These are phyloP conservation scores for Penaeus japonicus DNA, from an alignment of 1,140 invertebrate genomes.

Conservation along the genomic window DNA sequence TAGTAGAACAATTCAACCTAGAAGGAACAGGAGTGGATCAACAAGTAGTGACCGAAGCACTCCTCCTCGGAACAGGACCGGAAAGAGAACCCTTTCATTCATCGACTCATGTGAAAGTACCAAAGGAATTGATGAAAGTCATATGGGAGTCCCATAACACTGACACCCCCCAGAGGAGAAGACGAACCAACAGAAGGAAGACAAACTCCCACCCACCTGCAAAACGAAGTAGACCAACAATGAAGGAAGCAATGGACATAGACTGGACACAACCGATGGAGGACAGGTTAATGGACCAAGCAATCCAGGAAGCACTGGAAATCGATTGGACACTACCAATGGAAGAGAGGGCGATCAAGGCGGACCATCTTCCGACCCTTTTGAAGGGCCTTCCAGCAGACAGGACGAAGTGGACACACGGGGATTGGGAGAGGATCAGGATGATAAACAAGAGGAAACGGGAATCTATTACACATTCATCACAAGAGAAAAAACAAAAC, in stretches of 20 bases:
- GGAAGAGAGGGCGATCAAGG: background rate
- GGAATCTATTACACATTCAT: conserved; percentile 19
- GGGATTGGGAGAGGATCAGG: conserved; percentile 29
- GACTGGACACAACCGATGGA: too few relatives aligned
- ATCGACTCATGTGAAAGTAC: background rate
- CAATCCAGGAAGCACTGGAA: background rate
- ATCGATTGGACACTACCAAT: background rate
- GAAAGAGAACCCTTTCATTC: background rate
- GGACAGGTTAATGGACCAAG: too few relatives aligned
- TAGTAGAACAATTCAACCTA: background rate
- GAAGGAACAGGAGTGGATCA: background rate
- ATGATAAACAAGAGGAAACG: conserved; percentile 21
- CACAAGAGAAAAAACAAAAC: background rate
- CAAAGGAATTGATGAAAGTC: background rate
- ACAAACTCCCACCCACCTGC: background rate
- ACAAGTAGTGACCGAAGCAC: background rate
- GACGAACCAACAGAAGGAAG: background rate
- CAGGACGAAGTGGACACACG: conserved; percentile 11
- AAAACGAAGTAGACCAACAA: background rate
- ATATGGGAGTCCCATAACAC: background rate
- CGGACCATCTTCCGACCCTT: background rate
- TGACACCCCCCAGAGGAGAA: background rate
- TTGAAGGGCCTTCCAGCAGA: conserved; percentile 9
- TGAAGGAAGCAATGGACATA: too few relatives aligned
- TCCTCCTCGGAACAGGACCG: background rate